Base-by-base conservation (phyloP, 92 coral and sea anemone species). In the Pocillopora grandis region DNA sequence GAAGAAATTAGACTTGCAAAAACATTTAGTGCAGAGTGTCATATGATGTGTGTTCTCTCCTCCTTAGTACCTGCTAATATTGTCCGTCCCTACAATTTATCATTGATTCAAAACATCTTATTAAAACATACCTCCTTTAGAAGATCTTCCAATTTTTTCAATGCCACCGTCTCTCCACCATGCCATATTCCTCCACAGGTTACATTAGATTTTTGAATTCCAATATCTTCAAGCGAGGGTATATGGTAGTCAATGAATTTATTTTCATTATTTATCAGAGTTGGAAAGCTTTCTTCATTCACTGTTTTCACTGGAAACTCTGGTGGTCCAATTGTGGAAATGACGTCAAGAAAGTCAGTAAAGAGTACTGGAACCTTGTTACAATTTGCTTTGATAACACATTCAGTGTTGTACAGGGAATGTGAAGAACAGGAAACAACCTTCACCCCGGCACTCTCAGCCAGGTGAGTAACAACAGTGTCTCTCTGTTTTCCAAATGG, bases 401-500 rank as follows among this genome's bases (percentile, higher is more conserved):
- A 76, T 61, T 89, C 92, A 73, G 90, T 58, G 72, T 94, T 87
- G 62, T 91, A 93, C 79, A 95, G 79, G 20, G 97, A 87, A 85
- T 95, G 97, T 0, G 97, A 91, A 27, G 85, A 87, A 62, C 83
- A 83, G 14, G 93, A 82, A 33, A 89, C 69, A 20, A 95, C 97
- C 68, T 90, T 67, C 11, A 95, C 88, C 1, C 90, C 95, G 31
- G 74, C 84, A 77, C 82, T 80, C 70, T 85, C 86, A 19, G 98
- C 98, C 68, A 95, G 72, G 33, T 88, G 79, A 36, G 87, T 69
- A 52, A 95, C 90, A 23, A 91, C 89, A 16, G 89, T 89, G 72
- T 93, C 98, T 58, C 92, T 89, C 77, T 93, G 96, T 76, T 82
- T 85, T 4, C 93, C 95, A 86, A 87, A 95, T 78, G 95, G 97